Evolutionary conservation across 2,888 invertebrate species (phyloP), one percentile per base, ranked within the genome.

Genomic region (Phymatocera aterrima): DNA sequence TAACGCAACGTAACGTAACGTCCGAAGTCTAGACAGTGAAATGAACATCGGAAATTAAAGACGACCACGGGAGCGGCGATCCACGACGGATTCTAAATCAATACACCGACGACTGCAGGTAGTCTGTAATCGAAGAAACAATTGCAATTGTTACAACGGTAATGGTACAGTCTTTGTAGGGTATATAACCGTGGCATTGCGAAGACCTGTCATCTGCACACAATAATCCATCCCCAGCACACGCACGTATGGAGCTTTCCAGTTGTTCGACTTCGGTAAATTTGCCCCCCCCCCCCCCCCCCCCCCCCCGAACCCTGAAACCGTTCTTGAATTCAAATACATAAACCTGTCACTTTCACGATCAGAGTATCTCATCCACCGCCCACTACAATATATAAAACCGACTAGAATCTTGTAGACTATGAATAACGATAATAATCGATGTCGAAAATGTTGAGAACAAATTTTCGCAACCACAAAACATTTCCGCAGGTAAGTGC

Each of bases 311-410:
- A 64, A 64, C 34, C 37, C 24, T 15, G 18, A 64, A 61, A 57
- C 15, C 10, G 18, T 21, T 5, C 12, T 21, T 28, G n/a, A n/a
- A n/a, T n/a, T n/a, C n/a, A n/a, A n/a, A n/a, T n/a, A n/a, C n/a
- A n/a, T 64, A 3, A 37, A 37, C 64, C 64, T 64, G 64, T 64
- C 64, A 64, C 64, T 64, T 64, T 37, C 64, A 64, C 64, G 37
- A 37, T 64, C 64, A 34, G 34, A 37, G 8, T 37, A 12, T 37
- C 24, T 57, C 4, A 57, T 37, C 10, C 8, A 18, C n/a, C n/a
- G n/a, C n/a, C n/a, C n/a, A n/a, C n/a, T n/a, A n/a, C n/a, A n/a
- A n/a, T n/a, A n/a, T n/a, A n/a, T n/a, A n/a, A n/a, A n/a, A n/a
- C n/a, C n/a, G n/a, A n/a, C n/a, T n/a, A n/a, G n/a, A n/a, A n/a